Percentiles rank a stretch among this genome's conserved stretches.
These are phyloP conservation scores for Gyps fulvus DNA, from an alignment of 2,113 vertebrate genomes.

Conservation along the genomic window DNA sequence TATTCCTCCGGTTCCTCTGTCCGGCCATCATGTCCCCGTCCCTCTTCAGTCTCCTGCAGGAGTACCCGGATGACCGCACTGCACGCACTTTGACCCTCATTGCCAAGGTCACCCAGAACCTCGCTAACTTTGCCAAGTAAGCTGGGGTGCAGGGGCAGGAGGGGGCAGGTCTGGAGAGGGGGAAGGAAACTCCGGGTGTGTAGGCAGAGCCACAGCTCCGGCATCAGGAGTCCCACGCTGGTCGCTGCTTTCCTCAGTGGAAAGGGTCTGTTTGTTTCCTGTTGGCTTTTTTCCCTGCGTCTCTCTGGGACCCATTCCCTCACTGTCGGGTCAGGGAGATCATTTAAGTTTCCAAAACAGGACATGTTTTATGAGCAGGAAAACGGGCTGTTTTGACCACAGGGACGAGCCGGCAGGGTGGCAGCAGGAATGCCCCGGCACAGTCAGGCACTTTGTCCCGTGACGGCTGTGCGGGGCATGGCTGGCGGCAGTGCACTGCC, in stretches of 20 bases:
- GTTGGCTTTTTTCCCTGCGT: not conserved
- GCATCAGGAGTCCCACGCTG: not conserved
- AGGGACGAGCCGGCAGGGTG: rapidly evolving
- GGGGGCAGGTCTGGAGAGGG: not conserved
- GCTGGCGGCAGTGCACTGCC: not conserved
- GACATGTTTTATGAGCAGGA: not conserved
- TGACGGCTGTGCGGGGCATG: not conserved
- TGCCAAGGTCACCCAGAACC: slow-evolving; percentile 98
- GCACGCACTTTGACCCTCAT: slow-evolving; percentile 96
- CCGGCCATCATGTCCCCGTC: slow-evolving; percentile 99
- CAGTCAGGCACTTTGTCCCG: not conserved
- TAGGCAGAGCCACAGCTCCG: not conserved
- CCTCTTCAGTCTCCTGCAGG: slow-evolving; percentile 95
- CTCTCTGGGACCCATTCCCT: not conserved
- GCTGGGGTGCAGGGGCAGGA: not conserved
- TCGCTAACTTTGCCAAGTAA: slow-evolving; percentile 98
- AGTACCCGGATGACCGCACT: slow-evolving; percentile 96
- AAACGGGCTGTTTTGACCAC: not conserved
- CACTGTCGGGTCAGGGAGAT: not conserved
- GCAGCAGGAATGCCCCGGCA: not conserved
- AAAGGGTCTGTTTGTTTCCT: not conserved
- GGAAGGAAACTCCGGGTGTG: rapidly evolving
- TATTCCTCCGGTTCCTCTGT: slow-evolving; percentile 96
- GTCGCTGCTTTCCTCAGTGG: not conserved
- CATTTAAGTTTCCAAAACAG: slow-evolving; percentile 41